Conservation (phyloP, 2,888 invertebrate species). For the Noctua janthina region DNA sequence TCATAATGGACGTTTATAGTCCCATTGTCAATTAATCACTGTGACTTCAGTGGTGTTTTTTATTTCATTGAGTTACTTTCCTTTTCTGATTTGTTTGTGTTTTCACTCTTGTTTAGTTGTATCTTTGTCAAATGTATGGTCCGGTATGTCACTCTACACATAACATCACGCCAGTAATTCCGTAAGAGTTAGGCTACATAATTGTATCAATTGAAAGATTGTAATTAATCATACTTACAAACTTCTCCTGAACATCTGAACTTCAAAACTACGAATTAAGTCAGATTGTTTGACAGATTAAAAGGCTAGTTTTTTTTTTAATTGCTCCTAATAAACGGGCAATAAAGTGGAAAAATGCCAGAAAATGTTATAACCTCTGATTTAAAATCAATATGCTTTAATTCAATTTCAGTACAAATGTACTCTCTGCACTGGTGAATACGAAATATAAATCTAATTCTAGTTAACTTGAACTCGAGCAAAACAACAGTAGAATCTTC, state of each 20-base stretch:
- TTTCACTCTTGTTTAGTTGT: constrained; percentile 32
- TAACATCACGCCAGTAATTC: not conserved
- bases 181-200: not conserved
- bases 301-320: not conserved
- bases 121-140: not conserved
- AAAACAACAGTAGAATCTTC: constrained; percentile 25
- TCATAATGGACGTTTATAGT: constrained; percentile 46
- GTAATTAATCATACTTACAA: not conserved
- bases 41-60: constrained; percentile 22
- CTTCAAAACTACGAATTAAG: not conserved
- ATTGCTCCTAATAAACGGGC: not conserved
- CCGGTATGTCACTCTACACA: not conserved
- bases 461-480: not conserved
- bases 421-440: not conserved
- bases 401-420: not conserved
- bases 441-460: constrained; percentile 4
- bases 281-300: not conserved
- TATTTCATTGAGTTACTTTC: constrained; percentile 47
- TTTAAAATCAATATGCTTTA: not conserved
- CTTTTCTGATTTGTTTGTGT: constrained; percentile 18
- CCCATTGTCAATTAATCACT: constrained; percentile 53
- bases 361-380: not conserved
- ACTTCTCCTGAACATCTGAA: not conserved
- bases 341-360: not conserved
- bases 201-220: not conserved